A percentile compares a stretch with the other conserved stretches of the same genome.
These are phyloP conservation scores for Keiferia lycopersicella DNA, from an alignment of 2,888 invertebrate species.

Conservation along the genomic window DNA sequence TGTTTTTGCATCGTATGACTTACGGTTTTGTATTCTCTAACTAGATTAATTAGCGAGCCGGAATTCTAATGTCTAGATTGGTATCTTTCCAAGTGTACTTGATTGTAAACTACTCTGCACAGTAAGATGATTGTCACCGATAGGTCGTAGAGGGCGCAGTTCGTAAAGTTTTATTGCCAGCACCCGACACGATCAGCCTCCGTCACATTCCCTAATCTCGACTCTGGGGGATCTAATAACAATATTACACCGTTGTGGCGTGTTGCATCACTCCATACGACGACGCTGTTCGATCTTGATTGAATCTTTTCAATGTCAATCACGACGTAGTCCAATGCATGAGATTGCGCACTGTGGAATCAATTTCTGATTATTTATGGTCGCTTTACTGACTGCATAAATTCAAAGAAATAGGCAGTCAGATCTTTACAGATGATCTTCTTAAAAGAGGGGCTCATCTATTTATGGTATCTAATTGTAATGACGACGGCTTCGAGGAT, in stretches of 20 bases:
- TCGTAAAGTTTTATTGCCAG: conserved; percentile 77
- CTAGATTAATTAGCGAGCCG: too few relatives aligned
- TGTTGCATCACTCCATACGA: conserved; percentile 16
- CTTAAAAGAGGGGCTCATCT: too few relatives aligned
- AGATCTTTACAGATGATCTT: too few relatives aligned
- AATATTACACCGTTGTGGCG: conserved; percentile 39
- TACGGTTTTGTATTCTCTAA: background rate
- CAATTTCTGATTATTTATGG: too few relatives aligned
- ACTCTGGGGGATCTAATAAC: conserved; percentile 35
- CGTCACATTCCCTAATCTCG: conserved; percentile 43
- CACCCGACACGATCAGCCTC: conserved; percentile 62
- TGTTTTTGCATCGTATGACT: background rate
- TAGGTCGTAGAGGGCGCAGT: conserved; percentile 71
- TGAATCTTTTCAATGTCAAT: conserved; percentile 25
- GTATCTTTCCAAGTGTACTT: too few relatives aligned
- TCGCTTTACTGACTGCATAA: too few relatives aligned
- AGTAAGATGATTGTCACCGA: conserved; percentile 72
- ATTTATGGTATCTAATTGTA: too few relatives aligned
- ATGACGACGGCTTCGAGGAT: too few relatives aligned
- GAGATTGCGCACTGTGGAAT: too few relatives aligned
- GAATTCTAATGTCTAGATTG: too few relatives aligned
- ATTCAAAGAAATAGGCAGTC: too few relatives aligned
- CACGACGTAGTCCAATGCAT: background rate
- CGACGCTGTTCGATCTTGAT: conserved; percentile 22
- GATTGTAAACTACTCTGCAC: conserved; percentile 43